These are phyloP conservation scores for Macrotus californicus DNA, from an alignment of 2,113 vertebrate genomes.

Conservation along the genomic window DNA sequence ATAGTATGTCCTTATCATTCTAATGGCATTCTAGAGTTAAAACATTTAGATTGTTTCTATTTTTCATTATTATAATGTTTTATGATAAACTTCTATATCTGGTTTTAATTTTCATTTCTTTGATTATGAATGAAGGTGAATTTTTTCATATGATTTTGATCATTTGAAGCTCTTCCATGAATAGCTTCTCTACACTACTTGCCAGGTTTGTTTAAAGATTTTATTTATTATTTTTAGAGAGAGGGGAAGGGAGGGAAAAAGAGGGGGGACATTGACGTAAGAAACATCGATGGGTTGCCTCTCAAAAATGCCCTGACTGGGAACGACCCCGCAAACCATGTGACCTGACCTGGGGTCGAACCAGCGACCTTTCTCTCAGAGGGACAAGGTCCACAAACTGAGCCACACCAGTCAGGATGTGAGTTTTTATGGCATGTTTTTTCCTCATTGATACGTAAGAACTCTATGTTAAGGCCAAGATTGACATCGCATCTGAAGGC, in stretches of 20 bases:
- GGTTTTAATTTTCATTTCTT: constrained; percentile 7
- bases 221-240: background rate
- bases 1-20: background rate
- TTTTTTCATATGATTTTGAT: background rate
- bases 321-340: background rate
- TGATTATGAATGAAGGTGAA: background rate
- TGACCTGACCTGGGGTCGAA: background rate
- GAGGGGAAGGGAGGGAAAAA: background rate
- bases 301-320: background rate
- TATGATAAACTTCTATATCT: background rate
- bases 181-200: background rate
- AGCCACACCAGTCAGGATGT: background rate
- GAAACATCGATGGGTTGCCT: background rate
- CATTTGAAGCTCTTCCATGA: background rate
- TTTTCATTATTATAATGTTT: background rate
- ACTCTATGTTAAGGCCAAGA: background rate
- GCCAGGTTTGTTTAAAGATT: background rate
- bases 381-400: too few species aligned
- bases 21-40: background rate
- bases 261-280: background rate
- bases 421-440: background rate
- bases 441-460: background rate
- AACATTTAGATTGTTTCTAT: background rate
- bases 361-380: too few species aligned
- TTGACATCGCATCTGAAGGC: background rate